Evolutionary conservation across 92 coral and sea anemone genomes (phyloP), one percentile per base, ranked within the genome.

Genomic region (Pocillopora grandis): DNA sequence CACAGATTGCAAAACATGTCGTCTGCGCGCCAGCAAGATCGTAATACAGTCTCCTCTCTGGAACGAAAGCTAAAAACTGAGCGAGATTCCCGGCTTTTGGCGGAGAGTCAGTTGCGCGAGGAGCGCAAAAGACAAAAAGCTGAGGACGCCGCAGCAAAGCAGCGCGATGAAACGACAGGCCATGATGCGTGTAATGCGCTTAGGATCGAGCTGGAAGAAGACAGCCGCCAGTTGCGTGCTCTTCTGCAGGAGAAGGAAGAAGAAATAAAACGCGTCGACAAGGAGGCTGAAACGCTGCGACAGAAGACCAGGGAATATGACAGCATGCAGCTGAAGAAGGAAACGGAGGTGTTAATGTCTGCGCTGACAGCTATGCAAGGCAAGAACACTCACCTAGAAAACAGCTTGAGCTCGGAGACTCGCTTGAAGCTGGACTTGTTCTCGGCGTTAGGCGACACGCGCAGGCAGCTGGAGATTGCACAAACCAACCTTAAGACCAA

Each of bases 361-460:
- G 98, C 99, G 1, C 88, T 97, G 60, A 92, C 94, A 18, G 94
- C 98, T n/a, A 97, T 97, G 90, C 98, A 92, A 78, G 99, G 98
- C 77, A 97, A 97, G 90, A 97, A 97, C 90, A 97, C 98, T 33
- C 98, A 94, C 80, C 80, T 97, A 55, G 98, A 97, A 88, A 94
- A 97, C 89, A 97, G 98, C 64, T 88, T 97, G 21, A 94, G 97
- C 85, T 94, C 99, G 19, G 99, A 97, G 88, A 97, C 99, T 1
- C 84, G 99, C 66, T 90, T 97, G 56, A 97, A 97, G 86, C 86
- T 97, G 81, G 99, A 97, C 80, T 84, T 97, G 88, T 97, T 97
- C 86, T 97, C 99, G 3, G 99, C 98, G 0, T 83, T 97, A 78
- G 97, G 99, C 62, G 99, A 97, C 83, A 94, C 99, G 1, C 97